These are phyloP conservation scores for Ptilonorhynchus violaceus DNA, from an alignment of 2,113 vertebrate genomes.

Conservation along the genomic window DNA sequence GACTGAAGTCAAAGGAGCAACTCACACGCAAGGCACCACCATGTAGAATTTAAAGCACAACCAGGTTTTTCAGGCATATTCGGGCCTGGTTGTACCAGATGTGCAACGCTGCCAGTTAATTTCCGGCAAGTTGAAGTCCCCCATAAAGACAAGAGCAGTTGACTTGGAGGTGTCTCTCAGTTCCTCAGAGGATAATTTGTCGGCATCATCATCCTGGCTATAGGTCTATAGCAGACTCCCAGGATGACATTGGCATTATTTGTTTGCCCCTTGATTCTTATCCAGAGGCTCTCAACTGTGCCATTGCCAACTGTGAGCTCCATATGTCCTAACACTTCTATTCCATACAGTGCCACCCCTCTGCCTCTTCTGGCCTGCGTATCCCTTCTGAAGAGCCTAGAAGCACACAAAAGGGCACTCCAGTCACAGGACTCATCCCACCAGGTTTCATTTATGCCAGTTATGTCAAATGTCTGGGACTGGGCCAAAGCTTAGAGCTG, in stretches of 20 bases:
- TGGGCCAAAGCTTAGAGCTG: neutral
- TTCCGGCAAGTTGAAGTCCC: neutral
- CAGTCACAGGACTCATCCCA: neutral
- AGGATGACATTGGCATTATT: rapidly evolving
- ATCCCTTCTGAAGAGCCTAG: neutral
- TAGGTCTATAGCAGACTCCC: neutral
- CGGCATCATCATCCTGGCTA: neutral
- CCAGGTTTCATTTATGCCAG: neutral
- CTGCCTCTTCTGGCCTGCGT: neutral
- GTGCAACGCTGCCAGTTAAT: neutral
- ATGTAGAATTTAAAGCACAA: neutral
- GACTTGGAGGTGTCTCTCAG: neutral
- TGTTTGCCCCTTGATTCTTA: neutral
- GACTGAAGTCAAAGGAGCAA: neutral
- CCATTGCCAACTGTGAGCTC: neutral
- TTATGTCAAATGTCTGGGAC: neutral
- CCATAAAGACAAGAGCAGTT: neutral
- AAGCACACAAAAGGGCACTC: neutral
- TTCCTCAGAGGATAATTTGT: neutral
- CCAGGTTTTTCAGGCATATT: neutral
- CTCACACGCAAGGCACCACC: rapidly evolving
- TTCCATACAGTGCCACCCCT: neutral
- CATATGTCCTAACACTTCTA: neutral
- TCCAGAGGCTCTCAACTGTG: neutral
- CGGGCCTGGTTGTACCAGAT: neutral